Conservation (phyloP, 2,888 invertebrate genomes). For the Limulus polyphemus region DNA sequence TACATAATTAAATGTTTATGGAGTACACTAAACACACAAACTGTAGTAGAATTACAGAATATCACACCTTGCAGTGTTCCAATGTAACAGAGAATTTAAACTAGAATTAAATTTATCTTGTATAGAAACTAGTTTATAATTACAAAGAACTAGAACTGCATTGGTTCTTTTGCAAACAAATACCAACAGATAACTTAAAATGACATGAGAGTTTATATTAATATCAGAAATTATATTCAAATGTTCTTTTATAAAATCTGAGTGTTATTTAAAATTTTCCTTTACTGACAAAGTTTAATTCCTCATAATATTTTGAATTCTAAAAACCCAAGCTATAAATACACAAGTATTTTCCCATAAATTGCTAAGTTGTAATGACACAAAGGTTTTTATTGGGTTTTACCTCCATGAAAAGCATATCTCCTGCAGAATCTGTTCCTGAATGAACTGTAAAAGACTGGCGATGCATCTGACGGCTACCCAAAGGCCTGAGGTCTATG, state of each 20-base stretch:
- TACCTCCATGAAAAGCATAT: slow-evolving; percentile 47
- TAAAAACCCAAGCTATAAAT: slow-evolving; percentile 1
- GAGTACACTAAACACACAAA: too few relatives aligned
- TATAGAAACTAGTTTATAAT: too few relatives aligned
- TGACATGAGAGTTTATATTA: too few relatives aligned
- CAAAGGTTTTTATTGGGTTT: not conserved
- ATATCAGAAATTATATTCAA: too few relatives aligned
- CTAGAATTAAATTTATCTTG: too few relatives aligned
- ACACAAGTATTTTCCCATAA: not conserved
- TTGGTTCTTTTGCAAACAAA: too few relatives aligned
- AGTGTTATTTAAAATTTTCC: not conserved
- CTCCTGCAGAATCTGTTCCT: slow-evolving; percentile 78
- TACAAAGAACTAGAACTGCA: too few relatives aligned
- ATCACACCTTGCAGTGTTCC: too few relatives aligned
- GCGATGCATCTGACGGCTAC: slow-evolving; percentile 85
- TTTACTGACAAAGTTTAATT: not conserved
- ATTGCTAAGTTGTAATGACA: not conserved
- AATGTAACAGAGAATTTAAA: too few relatives aligned
- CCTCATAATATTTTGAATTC: slow-evolving; percentile 3
- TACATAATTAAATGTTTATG: too few relatives aligned
- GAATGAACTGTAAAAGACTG: slow-evolving; percentile 97
- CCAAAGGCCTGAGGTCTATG: slow-evolving; percentile 88
- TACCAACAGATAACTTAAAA: too few relatives aligned
- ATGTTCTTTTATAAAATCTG: not conserved
- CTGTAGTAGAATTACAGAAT: too few relatives aligned